A percentile compares a stretch with the other conserved stretches of the same genome.
Conservation (phyloP, 23 tunicate genomes). For the Aplidium turbinatum region DNA sequence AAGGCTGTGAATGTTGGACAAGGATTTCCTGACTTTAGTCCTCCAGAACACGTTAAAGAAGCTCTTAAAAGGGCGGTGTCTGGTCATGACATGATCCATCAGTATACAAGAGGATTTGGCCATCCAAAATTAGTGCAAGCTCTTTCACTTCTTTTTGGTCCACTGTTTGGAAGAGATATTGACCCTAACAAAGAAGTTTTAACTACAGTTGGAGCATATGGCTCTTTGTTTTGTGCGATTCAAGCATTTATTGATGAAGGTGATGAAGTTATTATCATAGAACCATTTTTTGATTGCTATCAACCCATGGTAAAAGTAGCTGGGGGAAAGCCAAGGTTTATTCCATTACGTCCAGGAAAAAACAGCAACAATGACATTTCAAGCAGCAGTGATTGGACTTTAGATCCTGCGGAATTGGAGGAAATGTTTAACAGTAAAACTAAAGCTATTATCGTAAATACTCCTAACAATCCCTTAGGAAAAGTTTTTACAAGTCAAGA, state of each 20-base stretch:
- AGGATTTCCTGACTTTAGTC: conserved; percentile 97
- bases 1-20: conserved; percentile 96
- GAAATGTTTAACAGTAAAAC: conserved; percentile 78
- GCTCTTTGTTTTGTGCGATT: conserved; percentile 66
- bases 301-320: conserved; percentile 90
- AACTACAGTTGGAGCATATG: conserved; percentile 87
- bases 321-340: conserved; percentile 83
- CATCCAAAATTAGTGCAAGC: conserved; percentile 69
- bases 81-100: conserved; percentile 63
- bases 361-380: too few relatives aligned
- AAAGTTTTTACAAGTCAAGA: conserved; percentile 78
- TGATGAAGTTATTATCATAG: conserved; percentile 98
- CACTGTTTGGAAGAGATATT: conserved; percentile 59
- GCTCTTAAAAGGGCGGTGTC: conserved; percentile 41
- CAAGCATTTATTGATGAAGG: conserved; percentile 89
- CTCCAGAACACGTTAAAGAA: conserved; percentile 73
- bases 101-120: conserved; percentile 94
- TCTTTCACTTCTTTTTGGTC: conserved; percentile 69
- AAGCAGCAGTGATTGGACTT: conserved; percentile 64
- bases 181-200: conserved; percentile 71
- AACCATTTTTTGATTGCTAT: conserved; percentile 98
- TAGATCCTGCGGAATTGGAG: conserved; percentile 69
- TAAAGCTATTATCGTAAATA: conserved; percentile 87
- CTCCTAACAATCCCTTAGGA: conserved; percentile 97
- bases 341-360: conserved; percentile 66